phyloP scores from a whole-genome alignment of 2,797 vertebrate species.

The Myripristis jacobus region DNA sequence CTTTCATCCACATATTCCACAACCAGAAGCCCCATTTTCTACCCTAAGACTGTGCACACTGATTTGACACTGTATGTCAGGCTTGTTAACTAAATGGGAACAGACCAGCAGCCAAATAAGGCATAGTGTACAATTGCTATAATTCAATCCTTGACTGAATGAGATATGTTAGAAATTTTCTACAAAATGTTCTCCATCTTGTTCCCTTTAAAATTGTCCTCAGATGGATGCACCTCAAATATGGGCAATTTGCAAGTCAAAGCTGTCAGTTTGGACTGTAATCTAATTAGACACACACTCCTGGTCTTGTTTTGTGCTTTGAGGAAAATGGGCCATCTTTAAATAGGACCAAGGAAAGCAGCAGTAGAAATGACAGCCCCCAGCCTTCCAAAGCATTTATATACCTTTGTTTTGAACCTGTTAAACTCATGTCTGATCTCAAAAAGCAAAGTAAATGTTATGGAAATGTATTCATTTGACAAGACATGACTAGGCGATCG shows the following conservation, averaged over 20 bases:
- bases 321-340: conserved; percentile 68
- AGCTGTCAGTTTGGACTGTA: conserved; percentile 54
- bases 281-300: conserved; percentile 59
- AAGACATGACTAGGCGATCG: neutral
- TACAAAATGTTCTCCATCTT: conserved; percentile 13
- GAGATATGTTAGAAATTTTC: neutral
- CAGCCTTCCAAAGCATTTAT: conserved; percentile 20
- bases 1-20: conserved; percentile 1
- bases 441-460: neutral
- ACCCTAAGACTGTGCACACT: neutral
- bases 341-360: conserved; percentile 59
- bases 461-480: conserved; percentile 12
- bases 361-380: conserved; percentile 29
- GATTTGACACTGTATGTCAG: neutral
- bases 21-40: neutral
- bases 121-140: conserved; percentile 2
- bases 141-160: conserved; percentile 11
- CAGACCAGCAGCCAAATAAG: conserved; percentile 1
- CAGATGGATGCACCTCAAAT: conserved; percentile 41
- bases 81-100: conserved; percentile 8
- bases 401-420: conserved; percentile 19
- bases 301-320: conserved; percentile 38
- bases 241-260: conserved; percentile 49
- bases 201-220: conserved; percentile 23
- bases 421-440: conserved; percentile 28